Evolutionary conservation across 2,113 vertebrate species (phyloP).

Genomic region (Rhinoptilus africanus): DNA sequence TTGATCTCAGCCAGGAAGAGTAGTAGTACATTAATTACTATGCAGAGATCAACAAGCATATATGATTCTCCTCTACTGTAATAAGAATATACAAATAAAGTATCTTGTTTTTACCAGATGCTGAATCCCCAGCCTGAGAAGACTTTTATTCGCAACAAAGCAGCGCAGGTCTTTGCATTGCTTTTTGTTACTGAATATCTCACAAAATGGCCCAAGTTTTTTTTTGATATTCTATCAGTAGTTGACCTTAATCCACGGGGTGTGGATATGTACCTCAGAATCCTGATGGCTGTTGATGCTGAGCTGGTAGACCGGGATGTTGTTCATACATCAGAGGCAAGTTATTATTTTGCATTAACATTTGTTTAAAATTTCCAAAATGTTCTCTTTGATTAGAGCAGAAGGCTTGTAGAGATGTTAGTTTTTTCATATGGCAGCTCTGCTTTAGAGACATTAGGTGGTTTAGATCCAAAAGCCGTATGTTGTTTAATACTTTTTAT

Average conservation of each 20-base stretch:
- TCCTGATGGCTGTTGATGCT: conserved; percentile 95
- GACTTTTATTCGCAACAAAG: conserved; percentile 97
- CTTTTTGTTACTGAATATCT: conserved; percentile 94
- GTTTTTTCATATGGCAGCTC: neutral
- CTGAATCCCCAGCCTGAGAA: conserved; percentile 89
- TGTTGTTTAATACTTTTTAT: neutral
- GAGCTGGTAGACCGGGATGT: conserved; percentile 96
- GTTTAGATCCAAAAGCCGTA: neutral
- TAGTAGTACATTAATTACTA: neutral
- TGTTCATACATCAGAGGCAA: conserved; percentile 89
- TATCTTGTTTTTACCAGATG: conserved; percentile 78
- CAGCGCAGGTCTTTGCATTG: conserved; percentile 95
- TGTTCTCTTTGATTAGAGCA: neutral
- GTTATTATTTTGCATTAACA: neutral
- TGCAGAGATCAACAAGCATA: neutral
- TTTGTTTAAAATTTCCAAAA: neutral
- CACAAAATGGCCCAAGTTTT: conserved; percentile 97
- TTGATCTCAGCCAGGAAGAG: neutral
- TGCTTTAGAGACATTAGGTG: neutral
- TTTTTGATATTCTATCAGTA: conserved; percentile 92
- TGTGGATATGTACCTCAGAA: conserved; percentile 93
- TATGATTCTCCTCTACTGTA: neutral
- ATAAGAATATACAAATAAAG: neutral
- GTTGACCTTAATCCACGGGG: conserved; percentile 91
- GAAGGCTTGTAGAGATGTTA: neutral